Conservation (phyloP, 2,797 vertebrate genomes). For the Premnoplex brunnescens region DNA sequence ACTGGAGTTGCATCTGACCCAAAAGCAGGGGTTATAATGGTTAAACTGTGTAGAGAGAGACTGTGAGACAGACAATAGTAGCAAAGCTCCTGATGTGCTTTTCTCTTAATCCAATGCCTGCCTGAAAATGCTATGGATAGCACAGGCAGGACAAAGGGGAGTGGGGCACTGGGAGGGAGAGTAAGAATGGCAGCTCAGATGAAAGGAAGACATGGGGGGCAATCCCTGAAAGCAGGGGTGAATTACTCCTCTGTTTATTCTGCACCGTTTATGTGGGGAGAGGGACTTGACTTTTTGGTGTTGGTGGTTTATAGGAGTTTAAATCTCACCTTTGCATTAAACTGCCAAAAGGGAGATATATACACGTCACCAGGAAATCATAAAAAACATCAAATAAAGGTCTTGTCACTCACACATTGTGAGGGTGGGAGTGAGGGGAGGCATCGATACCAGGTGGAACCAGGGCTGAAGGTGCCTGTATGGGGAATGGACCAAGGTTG, state of each 20-base stretch:
- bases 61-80: neutral
- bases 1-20: neutral
- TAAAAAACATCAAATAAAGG: neutral
- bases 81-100: neutral
- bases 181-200: neutral
- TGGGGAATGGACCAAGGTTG: rapidly evolving
- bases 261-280: neutral
- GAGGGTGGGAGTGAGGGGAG: neutral
- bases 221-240: neutral
- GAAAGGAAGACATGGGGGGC: neutral
- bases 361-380: neutral
- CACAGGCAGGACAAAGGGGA: neutral
- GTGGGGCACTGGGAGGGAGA: neutral
- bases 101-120: neutral
- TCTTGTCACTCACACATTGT: neutral
- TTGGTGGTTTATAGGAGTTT: constrained; percentile 22
- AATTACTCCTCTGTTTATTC: neutral
- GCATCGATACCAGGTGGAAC: neutral
- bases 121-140: neutral
- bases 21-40: neutral
- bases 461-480: neutral
- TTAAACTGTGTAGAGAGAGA: neutral
- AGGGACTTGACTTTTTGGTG: neutral
- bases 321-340: constrained; percentile 32
- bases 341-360: neutral